Percentiles rank a stretch among this genome's conserved stretches.
These are phyloP conservation scores for Pardalotus punctatus DNA, from an alignment of 2,113 vertebrate genomes.

Conservation along the genomic window DNA sequence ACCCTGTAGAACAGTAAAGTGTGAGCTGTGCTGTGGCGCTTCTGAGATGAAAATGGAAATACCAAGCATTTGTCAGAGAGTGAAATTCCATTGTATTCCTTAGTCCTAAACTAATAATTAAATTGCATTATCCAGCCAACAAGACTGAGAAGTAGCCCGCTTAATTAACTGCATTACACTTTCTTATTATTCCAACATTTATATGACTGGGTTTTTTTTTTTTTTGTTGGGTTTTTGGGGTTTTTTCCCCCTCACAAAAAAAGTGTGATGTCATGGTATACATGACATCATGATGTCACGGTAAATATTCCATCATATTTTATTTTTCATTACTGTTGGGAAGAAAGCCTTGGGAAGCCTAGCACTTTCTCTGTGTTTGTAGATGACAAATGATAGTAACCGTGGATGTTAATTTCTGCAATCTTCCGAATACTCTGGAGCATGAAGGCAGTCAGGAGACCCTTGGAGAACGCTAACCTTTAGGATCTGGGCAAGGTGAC, in stretches of 20 bases:
- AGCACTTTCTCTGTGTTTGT: background rate
- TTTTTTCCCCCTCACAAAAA: fast-evolving
- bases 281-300: too few species aligned
- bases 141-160: background rate
- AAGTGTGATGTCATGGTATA: background rate
- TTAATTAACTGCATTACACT: background rate
- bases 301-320: background rate
- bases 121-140: background rate
- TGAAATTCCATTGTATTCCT: background rate
- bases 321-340: background rate
- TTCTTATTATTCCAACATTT: background rate
- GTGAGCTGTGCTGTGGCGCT: background rate
- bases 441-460: background rate
- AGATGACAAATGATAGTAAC: background rate
- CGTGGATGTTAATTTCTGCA: background rate
- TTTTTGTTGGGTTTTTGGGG: background rate
- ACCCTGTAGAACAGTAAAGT: background rate
- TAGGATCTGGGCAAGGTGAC: background rate
- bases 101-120: background rate
- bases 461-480: background rate
- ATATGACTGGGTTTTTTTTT: background rate
- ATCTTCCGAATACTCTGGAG: background rate
- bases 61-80: background rate
- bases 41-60: background rate
- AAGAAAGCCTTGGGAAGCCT: background rate